Conservation (phyloP, 1,140 invertebrate species). For the Trichogramma pretiosum region DNA sequence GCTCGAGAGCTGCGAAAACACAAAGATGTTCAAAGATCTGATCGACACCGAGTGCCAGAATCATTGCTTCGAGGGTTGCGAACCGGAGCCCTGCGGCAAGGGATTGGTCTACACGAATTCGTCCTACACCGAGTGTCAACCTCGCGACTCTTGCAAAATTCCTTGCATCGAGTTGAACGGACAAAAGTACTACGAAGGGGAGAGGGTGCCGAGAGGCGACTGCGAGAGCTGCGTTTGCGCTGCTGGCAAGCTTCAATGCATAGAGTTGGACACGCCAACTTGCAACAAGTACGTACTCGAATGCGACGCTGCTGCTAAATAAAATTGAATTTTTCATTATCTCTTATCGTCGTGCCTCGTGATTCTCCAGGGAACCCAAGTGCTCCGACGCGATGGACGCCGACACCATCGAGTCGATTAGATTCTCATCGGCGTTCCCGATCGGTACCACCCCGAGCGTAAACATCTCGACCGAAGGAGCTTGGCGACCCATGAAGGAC, state of each 20-base stretch:
- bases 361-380: no score
- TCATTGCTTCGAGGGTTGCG: conserved; percentile 71
- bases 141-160: conserved; percentile 59
- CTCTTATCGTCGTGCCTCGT: no score
- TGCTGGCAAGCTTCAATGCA: conserved; percentile 57
- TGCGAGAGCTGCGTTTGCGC: conserved; percentile 73
- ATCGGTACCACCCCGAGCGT: conserved; percentile 29
- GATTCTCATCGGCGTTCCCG: conserved; percentile 40
- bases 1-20: conserved; percentile 72
- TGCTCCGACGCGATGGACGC: no score
- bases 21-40: conserved; percentile 51
- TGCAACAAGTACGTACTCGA: no score
- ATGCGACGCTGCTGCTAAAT: no score
- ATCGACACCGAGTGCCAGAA: conserved; percentile 60
- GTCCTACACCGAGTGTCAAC: conserved; percentile 62
- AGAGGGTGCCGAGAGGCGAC: conserved; percentile 60
- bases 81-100: conserved; percentile 60
- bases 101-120: conserved; percentile 63
- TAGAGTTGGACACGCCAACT: conserved; percentile 39
- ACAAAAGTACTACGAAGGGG: conserved; percentile 64
- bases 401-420: no score
- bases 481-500: conserved; percentile 30
- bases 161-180: conserved; percentile 62
- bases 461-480: no score
- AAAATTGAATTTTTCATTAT: no score